Percentiles rank a stretch among this genome's conserved stretches.
These are phyloP conservation scores for Lateolabrax maculatus DNA, from an alignment of 2,797 vertebrate genomes.

Conservation along the genomic window DNA sequence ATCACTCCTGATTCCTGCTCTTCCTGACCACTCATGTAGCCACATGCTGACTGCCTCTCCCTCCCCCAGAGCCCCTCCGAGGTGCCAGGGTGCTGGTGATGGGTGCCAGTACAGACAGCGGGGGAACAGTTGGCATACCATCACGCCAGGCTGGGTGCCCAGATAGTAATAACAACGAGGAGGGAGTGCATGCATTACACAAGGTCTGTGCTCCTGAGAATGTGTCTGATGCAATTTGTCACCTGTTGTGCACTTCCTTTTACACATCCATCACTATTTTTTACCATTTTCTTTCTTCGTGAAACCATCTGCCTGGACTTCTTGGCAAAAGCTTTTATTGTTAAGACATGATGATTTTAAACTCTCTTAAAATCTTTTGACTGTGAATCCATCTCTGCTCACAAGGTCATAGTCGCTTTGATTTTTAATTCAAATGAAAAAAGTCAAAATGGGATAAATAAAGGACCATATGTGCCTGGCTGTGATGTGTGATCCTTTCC, in stretches of 20 bases:
- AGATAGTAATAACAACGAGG: conserved; percentile 85
- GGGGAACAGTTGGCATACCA: conserved; percentile 89
- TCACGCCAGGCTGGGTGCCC: conserved; percentile 81
- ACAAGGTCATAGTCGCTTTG: conserved; percentile 24
- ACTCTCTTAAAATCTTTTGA: conserved; percentile 30
- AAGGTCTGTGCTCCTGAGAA: conserved; percentile 78
- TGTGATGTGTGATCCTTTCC: conserved; percentile 32
- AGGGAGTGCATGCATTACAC: conserved; percentile 77
- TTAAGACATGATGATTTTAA: conserved; percentile 33
- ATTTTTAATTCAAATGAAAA: conserved; percentile 10
- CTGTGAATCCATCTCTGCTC: conserved; percentile 11
- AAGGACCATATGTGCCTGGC: conserved; percentile 7
- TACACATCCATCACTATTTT: conserved; percentile 61
- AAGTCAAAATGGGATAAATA: conserved; percentile 11
- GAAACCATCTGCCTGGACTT: conserved; percentile 54
- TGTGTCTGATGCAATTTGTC: conserved; percentile 62
- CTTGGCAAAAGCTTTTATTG: conserved; percentile 33
- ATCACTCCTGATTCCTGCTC: conserved; percentile 47
- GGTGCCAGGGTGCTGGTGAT: conserved; percentile 80
- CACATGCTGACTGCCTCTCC: conserved; percentile 64
- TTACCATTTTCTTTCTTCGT: conserved; percentile 40
- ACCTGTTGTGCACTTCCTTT: conserved; percentile 75
- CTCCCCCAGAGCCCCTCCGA: conserved; percentile 73
- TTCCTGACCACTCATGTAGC: conserved; percentile 57
- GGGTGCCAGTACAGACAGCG: conserved; percentile 86